Evolutionary conservation across 2,113 vertebrate species (phyloP), one percentile per base, ranked within the genome.

Genomic region (Xyliphius kryptos): DNA sequence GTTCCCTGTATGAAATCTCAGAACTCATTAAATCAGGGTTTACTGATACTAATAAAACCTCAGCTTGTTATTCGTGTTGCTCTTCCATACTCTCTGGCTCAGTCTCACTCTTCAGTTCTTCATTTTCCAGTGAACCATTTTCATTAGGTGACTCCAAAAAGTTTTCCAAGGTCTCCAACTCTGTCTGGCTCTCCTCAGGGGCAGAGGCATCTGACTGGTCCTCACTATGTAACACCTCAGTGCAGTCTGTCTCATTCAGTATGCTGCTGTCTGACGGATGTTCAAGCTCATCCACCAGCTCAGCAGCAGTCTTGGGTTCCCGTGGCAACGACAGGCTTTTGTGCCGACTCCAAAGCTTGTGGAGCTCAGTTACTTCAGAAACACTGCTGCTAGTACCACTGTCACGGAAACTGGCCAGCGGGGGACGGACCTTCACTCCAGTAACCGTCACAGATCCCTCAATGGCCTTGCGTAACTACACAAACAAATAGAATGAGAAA

Each of bases 341-440:
- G 78, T 91, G 90, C 59, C 93, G 90, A 55, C 93, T 90, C 90
- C 96, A 98, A 70, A 98, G 83, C 77, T 93, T 94, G 69, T 79
- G 92, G 49, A 97, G 88, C 71, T 96, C 94, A 0, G 96, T 94
- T 70, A 95, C 92, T 74, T 98, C 96, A 0, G 91, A 89, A 59
- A 97, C 92, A 0, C 76, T 87, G 59, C 89, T 86, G 70, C 83
- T 97, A 80, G 93, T 86, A 0, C 88, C 91, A 67, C 91, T 95
- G 83, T 96, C 90, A 0, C 95, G 90, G 85, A 98, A 98, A 82
- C 95, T 98, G 80, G 96, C 96, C 19, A 98, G 81, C 0, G 96
- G 95, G 0, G 96, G 96, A 65, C 94, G 90, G 17, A 97, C 92
- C 80, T 97, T 98, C 66, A 92, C 93, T 0, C 95, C 96, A 2